Conservation (phyloP, 2,888 invertebrate species). For the Drosophila peninsularis region DNA sequence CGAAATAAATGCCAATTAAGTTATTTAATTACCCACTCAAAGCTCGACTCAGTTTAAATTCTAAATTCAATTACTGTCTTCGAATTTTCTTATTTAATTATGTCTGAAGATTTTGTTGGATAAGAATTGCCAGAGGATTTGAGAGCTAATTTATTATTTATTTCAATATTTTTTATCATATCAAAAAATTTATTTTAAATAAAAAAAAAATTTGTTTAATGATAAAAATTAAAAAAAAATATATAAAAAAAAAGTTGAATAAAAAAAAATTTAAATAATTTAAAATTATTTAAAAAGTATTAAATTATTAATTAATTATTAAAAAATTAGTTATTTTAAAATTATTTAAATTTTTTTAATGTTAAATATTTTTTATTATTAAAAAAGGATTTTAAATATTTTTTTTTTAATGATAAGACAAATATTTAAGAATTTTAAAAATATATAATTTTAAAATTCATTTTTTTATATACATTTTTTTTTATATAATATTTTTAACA, state of each 20-base stretch:
- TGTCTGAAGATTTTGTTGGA: background rate
- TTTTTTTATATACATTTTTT: too few relatives aligned
- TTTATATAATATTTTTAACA: too few relatives aligned
- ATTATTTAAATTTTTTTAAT: background rate
- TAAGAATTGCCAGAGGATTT: background rate
- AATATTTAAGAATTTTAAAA: background rate
- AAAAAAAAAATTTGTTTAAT: background rate
- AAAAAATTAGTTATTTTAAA: background rate
- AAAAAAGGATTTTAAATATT: too few relatives aligned
- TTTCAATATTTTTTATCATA: background rate
- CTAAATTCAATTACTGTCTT: background rate
- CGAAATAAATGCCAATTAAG: background rate
- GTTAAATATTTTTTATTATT: background rate
- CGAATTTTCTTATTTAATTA: background rate
- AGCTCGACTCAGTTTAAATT: background rate
- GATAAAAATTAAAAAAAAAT: background rate
- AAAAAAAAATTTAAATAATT: too few relatives aligned
- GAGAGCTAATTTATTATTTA: background rate
- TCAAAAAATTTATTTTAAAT: background rate
- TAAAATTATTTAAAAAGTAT: too few relatives aligned
- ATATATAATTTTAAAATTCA: too few relatives aligned
- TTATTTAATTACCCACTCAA: background rate
- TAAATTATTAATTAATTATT: background rate
- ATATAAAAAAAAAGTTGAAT: too few relatives aligned
- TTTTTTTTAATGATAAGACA: background rate